Evolutionary conservation across 2,888 invertebrate genomes (phyloP).

Genomic region (Spisula subtruncata): DNA sequence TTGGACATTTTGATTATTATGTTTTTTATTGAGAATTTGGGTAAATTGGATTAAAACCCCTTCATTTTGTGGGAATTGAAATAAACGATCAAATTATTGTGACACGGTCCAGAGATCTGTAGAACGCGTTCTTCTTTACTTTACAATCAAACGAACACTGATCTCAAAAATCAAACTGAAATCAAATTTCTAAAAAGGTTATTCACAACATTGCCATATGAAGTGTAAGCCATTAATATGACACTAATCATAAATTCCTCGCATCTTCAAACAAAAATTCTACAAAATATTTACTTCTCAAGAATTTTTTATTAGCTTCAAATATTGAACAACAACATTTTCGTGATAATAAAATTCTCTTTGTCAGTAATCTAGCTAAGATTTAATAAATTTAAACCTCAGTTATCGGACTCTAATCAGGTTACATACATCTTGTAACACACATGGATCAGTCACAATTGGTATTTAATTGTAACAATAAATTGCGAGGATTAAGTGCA

Average conservation of each 20-base stretch:
- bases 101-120: slow-evolving; percentile 60
- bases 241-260: background rate
- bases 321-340: background rate
- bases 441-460: background rate
- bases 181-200: background rate
- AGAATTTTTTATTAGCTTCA: background rate
- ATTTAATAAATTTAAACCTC: background rate
- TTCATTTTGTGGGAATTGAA: slow-evolving; percentile 60
- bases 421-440: background rate
- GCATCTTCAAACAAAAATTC: background rate
- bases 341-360: background rate
- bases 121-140: background rate
- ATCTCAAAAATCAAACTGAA: slow-evolving; percentile 4
- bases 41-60: slow-evolving; percentile 30
- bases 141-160: background rate
- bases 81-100: slow-evolving; percentile 41
- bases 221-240: background rate
- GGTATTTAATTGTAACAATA: background rate
- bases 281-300: background rate
- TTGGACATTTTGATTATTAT: slow-evolving; percentile 49
- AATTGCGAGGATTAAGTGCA: background rate
- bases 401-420: background rate
- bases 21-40: slow-evolving; percentile 41
- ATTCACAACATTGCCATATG: background rate
- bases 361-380: background rate